Percentiles rank a stretch among this genome's conserved stretches.
These are phyloP conservation scores for Leptonema lineaticorne DNA, from an alignment of 1,140 invertebrate genomes.

Conservation along the genomic window DNA sequence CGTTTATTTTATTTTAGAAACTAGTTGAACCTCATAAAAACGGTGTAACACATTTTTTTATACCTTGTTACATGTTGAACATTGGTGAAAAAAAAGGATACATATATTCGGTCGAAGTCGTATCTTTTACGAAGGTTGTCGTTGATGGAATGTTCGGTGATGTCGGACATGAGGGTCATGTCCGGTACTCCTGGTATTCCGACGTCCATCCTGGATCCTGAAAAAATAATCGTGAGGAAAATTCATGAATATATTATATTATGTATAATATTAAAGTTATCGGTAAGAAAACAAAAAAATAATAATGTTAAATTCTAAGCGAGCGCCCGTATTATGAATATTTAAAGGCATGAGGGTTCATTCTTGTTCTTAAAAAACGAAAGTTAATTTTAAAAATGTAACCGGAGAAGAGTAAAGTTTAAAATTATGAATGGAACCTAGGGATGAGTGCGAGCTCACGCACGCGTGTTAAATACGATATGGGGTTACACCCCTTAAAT, in stretches of 20 bases:
- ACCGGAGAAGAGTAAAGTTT: not conserved
- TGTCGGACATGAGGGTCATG: conserved; percentile 92
- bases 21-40: no score
- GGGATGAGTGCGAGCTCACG: no score
- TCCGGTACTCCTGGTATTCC: conserved; percentile 74
- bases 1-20: no score
- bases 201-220: conserved; percentile 50
- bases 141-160: conserved; percentile 90
- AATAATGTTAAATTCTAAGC: not conserved
- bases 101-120: conserved; percentile 84
- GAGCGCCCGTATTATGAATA: not conserved
- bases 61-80: no score
- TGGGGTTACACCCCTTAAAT: no score
- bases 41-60: no score
- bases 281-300: not conserved
- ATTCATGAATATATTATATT: no score
- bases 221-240: no score
- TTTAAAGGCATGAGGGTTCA: not conserved
- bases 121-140: conserved; percentile 85
- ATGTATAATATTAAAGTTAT: no score
- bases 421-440: no score
- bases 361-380: not conserved
- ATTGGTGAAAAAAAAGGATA: conserved; percentile 88
- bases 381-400: not conserved
- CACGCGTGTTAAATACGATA: no score